Evolutionary conservation across 2,113 vertebrate genomes (phyloP).

Genomic region (Atrichornis clamosus): DNA sequence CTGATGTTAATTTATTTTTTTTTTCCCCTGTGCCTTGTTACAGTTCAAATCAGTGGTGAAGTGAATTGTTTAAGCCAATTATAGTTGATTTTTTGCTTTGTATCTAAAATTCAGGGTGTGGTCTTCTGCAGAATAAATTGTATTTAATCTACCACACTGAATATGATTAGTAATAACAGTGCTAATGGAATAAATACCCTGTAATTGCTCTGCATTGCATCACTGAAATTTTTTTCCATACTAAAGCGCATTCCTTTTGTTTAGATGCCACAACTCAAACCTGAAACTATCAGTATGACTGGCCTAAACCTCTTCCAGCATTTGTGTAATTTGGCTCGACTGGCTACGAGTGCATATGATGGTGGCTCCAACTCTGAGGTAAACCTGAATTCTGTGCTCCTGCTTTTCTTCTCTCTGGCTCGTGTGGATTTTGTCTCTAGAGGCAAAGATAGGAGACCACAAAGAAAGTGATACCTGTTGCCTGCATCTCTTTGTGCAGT

Average conservation of each 20-base stretch:
- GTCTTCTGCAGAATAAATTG: background rate
- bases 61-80: background rate
- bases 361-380: constrained; percentile 96
- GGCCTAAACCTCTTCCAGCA: constrained; percentile 98
- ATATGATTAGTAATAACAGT: background rate
- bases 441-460: background rate
- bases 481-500: background rate
- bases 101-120: background rate
- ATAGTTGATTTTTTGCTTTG: background rate
- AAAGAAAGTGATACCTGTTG: background rate
- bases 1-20: too few relatives aligned
- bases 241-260: constrained; percentile 22
- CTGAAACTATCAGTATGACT: constrained; percentile 98
- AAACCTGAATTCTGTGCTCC: background rate
- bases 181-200: background rate
- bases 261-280: constrained; percentile 97
- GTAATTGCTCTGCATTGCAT: background rate
- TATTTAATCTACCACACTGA: background rate
- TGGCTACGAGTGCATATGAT: constrained; percentile 95
- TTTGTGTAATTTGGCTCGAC: constrained; percentile 93
- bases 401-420: background rate
- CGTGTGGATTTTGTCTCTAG: background rate
- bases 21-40: background rate
- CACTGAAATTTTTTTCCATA: background rate
- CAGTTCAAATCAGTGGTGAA: background rate